These are phyloP conservation scores for Leucoma salicis DNA, from an alignment of 2,888 invertebrate species.

Conservation along the genomic window DNA sequence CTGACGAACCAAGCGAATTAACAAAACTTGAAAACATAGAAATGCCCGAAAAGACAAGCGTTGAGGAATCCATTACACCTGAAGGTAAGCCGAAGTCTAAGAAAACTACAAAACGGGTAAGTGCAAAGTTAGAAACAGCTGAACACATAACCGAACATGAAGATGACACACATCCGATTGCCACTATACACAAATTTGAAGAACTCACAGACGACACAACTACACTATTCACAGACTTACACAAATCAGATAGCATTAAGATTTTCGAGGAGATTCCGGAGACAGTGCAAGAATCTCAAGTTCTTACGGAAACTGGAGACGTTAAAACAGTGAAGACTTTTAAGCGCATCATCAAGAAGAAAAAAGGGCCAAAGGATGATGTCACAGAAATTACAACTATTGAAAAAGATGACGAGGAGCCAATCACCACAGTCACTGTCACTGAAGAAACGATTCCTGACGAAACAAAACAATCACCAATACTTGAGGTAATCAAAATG, in stretches of 20 bases:
- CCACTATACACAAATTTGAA: constrained; percentile 53
- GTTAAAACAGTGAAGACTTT: constrained; percentile 29
- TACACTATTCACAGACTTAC: constrained; percentile 23
- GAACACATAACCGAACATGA: constrained; percentile 49
- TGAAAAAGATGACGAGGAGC: constrained; percentile 23
- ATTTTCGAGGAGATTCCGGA: constrained; percentile 32
- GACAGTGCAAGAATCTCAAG: constrained; percentile 24
- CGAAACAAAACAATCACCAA: constrained; percentile 16
- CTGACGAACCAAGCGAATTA: constrained; percentile 2
- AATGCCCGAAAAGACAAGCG: constrained; percentile 38
- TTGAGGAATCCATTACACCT: constrained; percentile 47
- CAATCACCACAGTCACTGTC: constrained; percentile 20
- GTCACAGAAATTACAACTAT: constrained; percentile 34
- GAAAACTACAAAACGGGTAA: constrained; percentile 43
- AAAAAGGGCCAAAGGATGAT: constrained; percentile 34
- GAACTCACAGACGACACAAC: constrained; percentile 29
- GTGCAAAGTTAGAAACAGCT: constrained; percentile 48
- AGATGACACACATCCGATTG: constrained; percentile 45
- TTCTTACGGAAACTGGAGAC: constrained; percentile 40
- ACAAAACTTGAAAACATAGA: constrained; percentile 28
- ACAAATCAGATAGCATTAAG: constrained; percentile 11
- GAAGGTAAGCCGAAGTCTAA: constrained; percentile 41
- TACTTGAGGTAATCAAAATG: background rate
- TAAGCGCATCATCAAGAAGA: constrained; percentile 44
- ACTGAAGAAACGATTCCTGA: constrained; percentile 10